A percentile compares a stretch with the other conserved stretches of the same genome.
These are phyloP conservation scores for Drosophila mojavensis DNA, from an alignment of 1,140 invertebrate species.

Conservation along the genomic window DNA sequence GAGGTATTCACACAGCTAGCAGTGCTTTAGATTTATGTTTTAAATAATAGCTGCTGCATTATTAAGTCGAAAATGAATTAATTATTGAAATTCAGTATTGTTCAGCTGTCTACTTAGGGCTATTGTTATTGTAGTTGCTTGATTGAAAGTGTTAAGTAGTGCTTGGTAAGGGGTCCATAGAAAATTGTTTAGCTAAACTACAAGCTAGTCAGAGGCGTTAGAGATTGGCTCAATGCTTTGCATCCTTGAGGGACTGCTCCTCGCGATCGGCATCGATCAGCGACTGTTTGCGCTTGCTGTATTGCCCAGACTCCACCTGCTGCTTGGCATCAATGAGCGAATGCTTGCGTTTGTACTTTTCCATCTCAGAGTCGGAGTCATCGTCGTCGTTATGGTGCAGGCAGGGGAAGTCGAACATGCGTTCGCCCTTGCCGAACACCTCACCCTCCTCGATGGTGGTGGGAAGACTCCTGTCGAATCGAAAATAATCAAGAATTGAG, in stretches of 20 bases:
- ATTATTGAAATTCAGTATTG: not conserved
- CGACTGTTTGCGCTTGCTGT: constrained; percentile 78
- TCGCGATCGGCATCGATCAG: constrained; percentile 74
- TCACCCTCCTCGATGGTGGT: constrained; percentile 87
- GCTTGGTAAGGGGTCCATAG: constrained; percentile 29
- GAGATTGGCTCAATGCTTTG: constrained; percentile 64
- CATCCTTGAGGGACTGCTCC: constrained; percentile 73
- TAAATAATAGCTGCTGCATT: not conserved
- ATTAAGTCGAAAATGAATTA: not conserved
- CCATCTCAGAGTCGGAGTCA: constrained; percentile 73
- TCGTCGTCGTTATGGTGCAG: constrained; percentile 63
- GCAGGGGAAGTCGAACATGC: constrained; percentile 85
- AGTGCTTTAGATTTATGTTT: not conserved
- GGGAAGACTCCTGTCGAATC: constrained; percentile 84
- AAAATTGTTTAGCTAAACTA: constrained; percentile 74
- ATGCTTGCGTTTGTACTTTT: constrained; percentile 79
- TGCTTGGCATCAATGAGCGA: constrained; percentile 79
- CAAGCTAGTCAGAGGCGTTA: constrained; percentile 42
- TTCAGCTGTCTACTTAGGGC: constrained; percentile 6
- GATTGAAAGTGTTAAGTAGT: constrained; percentile 5
- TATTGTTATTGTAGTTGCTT: constrained; percentile 7
- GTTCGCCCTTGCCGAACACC: constrained; percentile 86
- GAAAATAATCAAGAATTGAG: constrained; percentile 1
- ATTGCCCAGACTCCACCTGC: constrained; percentile 64
- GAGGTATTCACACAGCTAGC: constrained; percentile 32